phyloP scores from a whole-genome alignment of 2,797 vertebrate genomes.

The Acipenser oxyrinchus region DNA sequence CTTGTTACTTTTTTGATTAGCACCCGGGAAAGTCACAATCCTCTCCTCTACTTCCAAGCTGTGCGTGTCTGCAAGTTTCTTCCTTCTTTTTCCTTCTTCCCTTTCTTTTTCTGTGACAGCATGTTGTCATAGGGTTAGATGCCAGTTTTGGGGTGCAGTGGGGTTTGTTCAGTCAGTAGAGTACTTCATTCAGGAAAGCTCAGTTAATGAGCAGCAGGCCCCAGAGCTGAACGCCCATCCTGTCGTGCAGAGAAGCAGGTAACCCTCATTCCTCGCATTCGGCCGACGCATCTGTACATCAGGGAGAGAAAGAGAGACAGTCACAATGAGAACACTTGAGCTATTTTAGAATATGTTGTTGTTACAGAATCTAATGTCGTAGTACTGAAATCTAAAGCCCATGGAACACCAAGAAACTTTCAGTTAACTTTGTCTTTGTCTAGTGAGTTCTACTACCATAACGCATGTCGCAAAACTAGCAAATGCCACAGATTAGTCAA shows the following conservation, averaged over 20 bases:
- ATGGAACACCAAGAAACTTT: too few relatives aligned
- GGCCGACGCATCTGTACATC: slow-evolving; percentile 41
- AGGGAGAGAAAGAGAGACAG: not conserved
- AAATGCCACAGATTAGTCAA: too few relatives aligned
- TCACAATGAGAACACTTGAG: not conserved
- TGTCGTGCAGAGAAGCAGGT: slow-evolving; percentile 48
- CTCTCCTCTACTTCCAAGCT: too few relatives aligned
- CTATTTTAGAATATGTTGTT: not conserved
- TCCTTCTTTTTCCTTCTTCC: too few relatives aligned
- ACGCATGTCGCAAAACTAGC: too few relatives aligned
- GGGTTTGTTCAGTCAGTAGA: too few relatives aligned
- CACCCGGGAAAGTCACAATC: too few relatives aligned
- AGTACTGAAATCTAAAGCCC: not conserved
- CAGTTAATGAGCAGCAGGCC: slow-evolving; percentile 30
- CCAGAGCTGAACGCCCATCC: slow-evolving; percentile 38
- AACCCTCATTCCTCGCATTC: slow-evolving; percentile 48
- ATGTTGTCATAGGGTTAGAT: too few relatives aligned
- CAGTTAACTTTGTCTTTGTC: not conserved
- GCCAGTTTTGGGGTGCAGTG: too few relatives aligned
- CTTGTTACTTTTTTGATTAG: too few relatives aligned
- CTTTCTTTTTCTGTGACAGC: too few relatives aligned
- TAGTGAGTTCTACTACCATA: not conserved
- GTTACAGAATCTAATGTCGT: not conserved
- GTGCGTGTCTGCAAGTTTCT: too few relatives aligned
- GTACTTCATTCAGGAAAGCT: slow-evolving; percentile 35